phyloP scores from a whole-genome alignment of 2,113 vertebrate species.

The Prietella phreatophila region DNA sequence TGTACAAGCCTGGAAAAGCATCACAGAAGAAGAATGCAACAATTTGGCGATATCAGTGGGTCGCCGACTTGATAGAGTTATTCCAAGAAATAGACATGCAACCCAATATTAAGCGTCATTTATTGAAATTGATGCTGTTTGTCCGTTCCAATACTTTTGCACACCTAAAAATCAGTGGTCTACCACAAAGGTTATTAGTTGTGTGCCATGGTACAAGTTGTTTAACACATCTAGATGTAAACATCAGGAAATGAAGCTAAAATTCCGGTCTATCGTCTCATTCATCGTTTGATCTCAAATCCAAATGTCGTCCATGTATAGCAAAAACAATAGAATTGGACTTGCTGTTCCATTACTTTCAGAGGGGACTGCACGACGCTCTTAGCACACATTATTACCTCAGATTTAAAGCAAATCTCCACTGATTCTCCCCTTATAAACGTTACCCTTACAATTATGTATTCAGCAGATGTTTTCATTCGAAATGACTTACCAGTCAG shows the following conservation, averaged over 20 bases:
- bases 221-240: background rate
- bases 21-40: too few relatives aligned
- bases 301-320: background rate
- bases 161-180: background rate
- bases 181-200: background rate
- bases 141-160: background rate
- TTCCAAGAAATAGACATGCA: too few relatives aligned
- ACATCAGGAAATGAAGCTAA: background rate
- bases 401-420: background rate
- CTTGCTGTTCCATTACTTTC: background rate
- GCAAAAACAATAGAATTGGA: background rate
- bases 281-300: background rate
- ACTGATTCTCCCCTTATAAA: background rate
- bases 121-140: too few relatives aligned
- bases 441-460: background rate
- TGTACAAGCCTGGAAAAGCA: too few relatives aligned
- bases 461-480: background rate
- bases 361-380: background rate
- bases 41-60: too few relatives aligned
- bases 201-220: background rate
- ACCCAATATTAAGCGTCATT: too few relatives aligned
- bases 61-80: too few relatives aligned
- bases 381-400: background rate
- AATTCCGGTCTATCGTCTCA: background rate
- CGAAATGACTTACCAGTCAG: background rate